Conservation (phyloP, 2,113 vertebrate species). For the Alces alces region DNA sequence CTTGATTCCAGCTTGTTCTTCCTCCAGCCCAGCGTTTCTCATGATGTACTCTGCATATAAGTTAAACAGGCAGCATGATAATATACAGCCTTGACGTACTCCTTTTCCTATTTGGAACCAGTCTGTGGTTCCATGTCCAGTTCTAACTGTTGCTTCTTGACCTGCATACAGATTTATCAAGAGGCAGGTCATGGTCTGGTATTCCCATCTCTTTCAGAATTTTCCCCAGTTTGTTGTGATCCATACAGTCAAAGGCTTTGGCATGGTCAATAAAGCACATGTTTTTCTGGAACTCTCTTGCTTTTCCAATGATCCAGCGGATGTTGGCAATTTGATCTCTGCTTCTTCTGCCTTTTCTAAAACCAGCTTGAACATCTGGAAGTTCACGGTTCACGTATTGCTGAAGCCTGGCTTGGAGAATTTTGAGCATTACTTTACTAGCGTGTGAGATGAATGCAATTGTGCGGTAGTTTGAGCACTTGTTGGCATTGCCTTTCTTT, state of each 20-base stretch:
- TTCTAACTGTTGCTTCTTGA: not conserved
- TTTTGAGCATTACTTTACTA: not conserved
- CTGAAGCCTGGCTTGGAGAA: not conserved
- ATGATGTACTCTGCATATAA: not conserved
- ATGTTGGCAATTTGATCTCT: not conserved
- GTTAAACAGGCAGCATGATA: not conserved
- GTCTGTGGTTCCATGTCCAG: not conserved
- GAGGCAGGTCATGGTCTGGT: not conserved
- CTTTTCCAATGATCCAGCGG: not conserved
- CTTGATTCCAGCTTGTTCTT: not conserved
- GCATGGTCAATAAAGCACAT: not conserved
- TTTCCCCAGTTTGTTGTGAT: not conserved
- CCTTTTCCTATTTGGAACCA: not conserved
- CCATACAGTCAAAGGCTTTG: not conserved
- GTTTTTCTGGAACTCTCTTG: not conserved
- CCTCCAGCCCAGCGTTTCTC: fast-evolving
- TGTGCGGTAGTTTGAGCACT: not conserved
- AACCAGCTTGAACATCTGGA: not conserved
- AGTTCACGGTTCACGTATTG: not conserved
- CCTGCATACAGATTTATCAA: not conserved
- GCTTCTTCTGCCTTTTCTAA: not conserved
- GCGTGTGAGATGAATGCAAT: not conserved
- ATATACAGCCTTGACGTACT: not conserved
- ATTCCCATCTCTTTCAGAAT: not conserved
- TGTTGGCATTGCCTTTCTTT: not conserved